Percentiles rank a stretch among this genome's conserved stretches.
These are phyloP conservation scores for Nycticebus coucang DNA, from an alignment of 2,113 vertebrate species.

Conservation along the genomic window DNA sequence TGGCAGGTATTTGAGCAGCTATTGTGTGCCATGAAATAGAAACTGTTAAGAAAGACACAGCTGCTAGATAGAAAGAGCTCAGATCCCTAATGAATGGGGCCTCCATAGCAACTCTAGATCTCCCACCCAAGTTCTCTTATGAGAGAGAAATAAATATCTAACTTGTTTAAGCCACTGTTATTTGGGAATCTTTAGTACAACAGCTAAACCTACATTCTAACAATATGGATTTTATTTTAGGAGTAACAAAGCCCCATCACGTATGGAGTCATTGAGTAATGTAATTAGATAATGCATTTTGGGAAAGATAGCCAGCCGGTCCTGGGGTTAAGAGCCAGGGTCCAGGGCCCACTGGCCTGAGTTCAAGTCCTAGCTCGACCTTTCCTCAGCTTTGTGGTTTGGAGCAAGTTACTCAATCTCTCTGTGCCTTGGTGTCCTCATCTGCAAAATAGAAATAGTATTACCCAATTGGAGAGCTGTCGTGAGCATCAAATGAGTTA, in stretches of 20 bases:
- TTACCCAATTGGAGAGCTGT: neutral
- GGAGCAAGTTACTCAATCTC: neutral
- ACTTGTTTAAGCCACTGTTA: neutral
- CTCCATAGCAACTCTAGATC: neutral
- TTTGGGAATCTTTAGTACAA: neutral
- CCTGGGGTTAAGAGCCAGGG: neutral
- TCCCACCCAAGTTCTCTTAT: neutral
- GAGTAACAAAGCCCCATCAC: neutral
- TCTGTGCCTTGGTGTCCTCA: neutral
- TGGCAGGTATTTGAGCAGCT: constrained; percentile 26
- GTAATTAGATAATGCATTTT: accelerated
- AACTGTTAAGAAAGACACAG: neutral
- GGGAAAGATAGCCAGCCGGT: neutral
- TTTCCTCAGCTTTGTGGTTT: neutral
- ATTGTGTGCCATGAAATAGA: neutral
- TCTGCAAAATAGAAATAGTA: neutral
- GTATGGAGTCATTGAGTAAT: neutral
- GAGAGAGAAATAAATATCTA: neutral
- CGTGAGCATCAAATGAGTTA: neutral
- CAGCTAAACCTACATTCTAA: neutral
- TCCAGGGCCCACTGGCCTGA: neutral
- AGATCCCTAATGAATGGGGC: neutral
- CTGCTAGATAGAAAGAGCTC: neutral
- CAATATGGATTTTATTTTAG: neutral
- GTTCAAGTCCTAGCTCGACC: neutral